Evolutionary conservation across 37 sponge, comb jelly and placozoan genomes (phyloP).

Genomic region (Hormiphora californensis): DNA sequence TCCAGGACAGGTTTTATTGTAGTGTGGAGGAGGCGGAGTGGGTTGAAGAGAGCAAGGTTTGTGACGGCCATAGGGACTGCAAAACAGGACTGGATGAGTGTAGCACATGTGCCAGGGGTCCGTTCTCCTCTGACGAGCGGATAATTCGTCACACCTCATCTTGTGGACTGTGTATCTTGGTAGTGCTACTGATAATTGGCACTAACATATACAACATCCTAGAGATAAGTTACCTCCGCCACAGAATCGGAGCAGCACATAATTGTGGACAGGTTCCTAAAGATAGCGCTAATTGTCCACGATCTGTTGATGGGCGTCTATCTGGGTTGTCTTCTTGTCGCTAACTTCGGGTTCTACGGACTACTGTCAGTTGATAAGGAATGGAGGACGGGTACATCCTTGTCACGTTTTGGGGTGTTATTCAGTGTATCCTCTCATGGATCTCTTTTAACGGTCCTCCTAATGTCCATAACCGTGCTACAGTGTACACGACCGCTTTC

Average conservation of each 20-base stretch:
- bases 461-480: not conserved
- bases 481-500: not conserved
- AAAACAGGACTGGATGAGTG: not conserved
- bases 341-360: not conserved
- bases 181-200: no score
- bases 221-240: no score
- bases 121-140: no score
- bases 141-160: no score
- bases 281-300: not conserved
- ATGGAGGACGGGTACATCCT: not conserved
- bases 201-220: no score
- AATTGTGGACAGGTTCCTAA: not conserved
- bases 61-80: constrained; percentile 12
- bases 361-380: not conserved
- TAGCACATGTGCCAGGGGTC: not conserved
- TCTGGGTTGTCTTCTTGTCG: not conserved
- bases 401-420: not conserved
- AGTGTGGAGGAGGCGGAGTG: not conserved
- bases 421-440: constrained; percentile 19
- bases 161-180: no score
- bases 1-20: constrained; percentile 7
- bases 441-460: not conserved
- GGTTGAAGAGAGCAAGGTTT: not conserved
- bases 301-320: not conserved
- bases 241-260: no score